Evolutionary conservation across 1,140 invertebrate species (phyloP), one percentile per base, ranked within the genome.

Genomic region (Monochamus saltuarius): DNA sequence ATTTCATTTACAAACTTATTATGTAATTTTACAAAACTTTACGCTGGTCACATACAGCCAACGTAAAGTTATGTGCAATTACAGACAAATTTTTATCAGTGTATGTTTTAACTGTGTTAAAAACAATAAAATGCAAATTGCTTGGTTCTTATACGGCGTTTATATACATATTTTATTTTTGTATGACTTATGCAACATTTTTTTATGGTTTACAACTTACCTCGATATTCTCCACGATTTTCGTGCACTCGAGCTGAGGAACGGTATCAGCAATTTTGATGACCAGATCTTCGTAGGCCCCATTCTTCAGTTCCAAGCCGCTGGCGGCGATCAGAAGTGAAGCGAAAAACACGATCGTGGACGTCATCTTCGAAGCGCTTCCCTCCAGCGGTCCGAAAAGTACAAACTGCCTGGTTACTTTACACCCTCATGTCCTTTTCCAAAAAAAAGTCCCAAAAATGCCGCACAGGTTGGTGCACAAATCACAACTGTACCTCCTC

Each of bases 241-340:
- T 72, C 40, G 65, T 68, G 66, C 76, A 78, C 56, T 75, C 69
- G 19, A 62, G 63, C 4, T 66, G 68, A 1, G 76, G 75, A 1
- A 78, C 76, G 35, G 67, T 67, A 51, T 78, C 76, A 4, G 70
- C 66, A 29, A 78, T 68, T 35, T 68, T 60, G 36, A 78, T 67
- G 7, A 75, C 73, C 42, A 78, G 65, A 40, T 75, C 73, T 54
- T 78, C 75, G 56, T 78, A 78, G 29, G 73, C 76, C 10, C 74
- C 73, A 46, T 75, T 67, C 13, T 64, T 68, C 50, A 76, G 49
- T 56, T 76, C 68, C 42, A 76, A 58, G 52, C 62, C 45, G 4
- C 10, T 36, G 16, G 37, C 51, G 29, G 35, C n/a, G 11, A 45
- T 19, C 38, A 64, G 36, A 22, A 63, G 54, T 34, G 57, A 34